Percentiles rank a stretch among this genome's conserved stretches.
phyloP scores from a whole-genome alignment of 2,113 vertebrate species.

The Phrynosoma blainvillii region DNA sequence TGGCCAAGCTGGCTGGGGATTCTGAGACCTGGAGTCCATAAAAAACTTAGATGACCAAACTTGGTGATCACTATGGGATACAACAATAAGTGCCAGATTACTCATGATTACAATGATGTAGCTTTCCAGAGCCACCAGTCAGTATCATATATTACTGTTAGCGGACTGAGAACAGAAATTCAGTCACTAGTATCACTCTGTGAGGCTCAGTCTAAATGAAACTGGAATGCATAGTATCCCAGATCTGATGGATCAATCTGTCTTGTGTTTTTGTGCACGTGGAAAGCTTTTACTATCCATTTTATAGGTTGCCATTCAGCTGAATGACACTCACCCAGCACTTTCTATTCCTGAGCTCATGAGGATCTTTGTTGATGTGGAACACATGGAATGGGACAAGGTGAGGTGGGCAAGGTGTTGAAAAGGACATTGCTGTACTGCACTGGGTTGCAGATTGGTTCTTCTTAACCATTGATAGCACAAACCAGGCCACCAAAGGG shows the following conservation, averaged over 20 bases:
- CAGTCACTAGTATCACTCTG: not conserved
- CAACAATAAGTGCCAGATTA: not conserved
- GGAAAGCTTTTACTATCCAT: constrained; percentile 17
- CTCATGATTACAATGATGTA: not conserved
- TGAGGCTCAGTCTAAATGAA: not conserved
- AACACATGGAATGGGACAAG: constrained; percentile 88
- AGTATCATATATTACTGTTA: too few species aligned
- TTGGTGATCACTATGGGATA: not conserved
- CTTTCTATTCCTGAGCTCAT: constrained; percentile 90
- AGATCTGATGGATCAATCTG: not conserved
- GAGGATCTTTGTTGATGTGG: constrained; percentile 87
- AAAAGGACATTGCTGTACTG: accelerated
- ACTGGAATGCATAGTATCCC: not conserved
- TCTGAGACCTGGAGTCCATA: too few species aligned
- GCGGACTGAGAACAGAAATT: not conserved
- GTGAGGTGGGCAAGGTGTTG: constrained; percentile 56
- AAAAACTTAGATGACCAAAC: too few species aligned
- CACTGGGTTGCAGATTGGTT: not conserved
- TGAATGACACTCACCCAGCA: constrained; percentile 89
- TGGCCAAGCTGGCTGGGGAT: too few species aligned
- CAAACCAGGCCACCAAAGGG: not conserved
- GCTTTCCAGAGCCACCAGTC: not conserved
- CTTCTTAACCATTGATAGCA: not conserved
- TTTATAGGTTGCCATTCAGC: constrained; percentile 87
- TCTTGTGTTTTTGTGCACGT: not conserved